These are phyloP conservation scores for Rhea pennata DNA, from an alignment of 2,113 vertebrate species.

Conservation along the genomic window DNA sequence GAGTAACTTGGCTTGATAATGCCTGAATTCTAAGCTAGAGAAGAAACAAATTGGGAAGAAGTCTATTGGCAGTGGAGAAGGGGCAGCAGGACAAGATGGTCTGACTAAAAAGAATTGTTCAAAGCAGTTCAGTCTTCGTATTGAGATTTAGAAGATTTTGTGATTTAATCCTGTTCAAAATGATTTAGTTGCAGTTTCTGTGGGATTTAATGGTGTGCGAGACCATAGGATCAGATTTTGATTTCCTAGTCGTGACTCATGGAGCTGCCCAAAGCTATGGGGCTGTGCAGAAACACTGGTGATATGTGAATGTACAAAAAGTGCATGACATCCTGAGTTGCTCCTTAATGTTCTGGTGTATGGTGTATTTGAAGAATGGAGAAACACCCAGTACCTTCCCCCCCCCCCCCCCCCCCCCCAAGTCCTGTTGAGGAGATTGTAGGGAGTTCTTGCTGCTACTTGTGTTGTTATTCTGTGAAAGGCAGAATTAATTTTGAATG, in stretches of 20 bases:
- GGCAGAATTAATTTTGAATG: background rate
- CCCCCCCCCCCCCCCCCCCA: background rate
- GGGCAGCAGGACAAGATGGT: background rate
- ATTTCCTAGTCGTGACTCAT: background rate
- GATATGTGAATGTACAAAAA: background rate
- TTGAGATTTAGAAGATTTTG: background rate
- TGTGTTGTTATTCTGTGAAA: background rate
- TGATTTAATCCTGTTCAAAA: background rate
- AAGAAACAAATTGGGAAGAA: slow-evolving; percentile 50
- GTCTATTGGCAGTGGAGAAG: background rate
- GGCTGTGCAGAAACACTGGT: background rate
- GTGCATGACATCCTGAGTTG: background rate
- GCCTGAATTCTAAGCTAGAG: slow-evolving; percentile 53
- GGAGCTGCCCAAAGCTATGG: background rate
- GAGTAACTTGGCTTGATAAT: slow-evolving; percentile 61
- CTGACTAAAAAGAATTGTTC: background rate
- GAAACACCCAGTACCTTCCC: too few relatives aligned
- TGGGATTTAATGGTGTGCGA: background rate
- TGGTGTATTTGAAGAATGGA: background rate
- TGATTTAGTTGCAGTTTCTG: background rate
- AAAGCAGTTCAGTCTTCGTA: background rate
- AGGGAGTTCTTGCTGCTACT: background rate
- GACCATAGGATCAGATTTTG: background rate
- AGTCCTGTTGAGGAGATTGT: background rate
- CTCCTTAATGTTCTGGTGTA: background rate